Percentiles rank a stretch among this genome's conserved stretches.
phyloP scores from a whole-genome alignment of 1,140 invertebrate genomes.

The Scylla paramamosain region DNA sequence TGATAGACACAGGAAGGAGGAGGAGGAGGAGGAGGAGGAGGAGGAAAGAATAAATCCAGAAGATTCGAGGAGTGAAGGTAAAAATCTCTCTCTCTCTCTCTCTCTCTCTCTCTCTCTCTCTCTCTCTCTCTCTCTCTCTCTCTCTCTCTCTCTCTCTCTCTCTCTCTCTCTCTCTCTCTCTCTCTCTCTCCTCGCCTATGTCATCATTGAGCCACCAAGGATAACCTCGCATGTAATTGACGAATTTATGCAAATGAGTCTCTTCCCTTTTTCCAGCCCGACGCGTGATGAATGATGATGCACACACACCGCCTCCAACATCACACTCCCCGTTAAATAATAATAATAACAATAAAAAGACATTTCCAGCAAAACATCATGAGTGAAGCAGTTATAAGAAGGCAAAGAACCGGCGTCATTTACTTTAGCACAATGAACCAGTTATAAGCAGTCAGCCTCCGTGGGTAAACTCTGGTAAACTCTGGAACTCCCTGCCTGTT shows the following conservation, averaged over 20 bases:
- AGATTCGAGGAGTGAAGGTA: no score
- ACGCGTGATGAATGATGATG: neutral
- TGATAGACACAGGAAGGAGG: neutral
- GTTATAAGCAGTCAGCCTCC: no score
- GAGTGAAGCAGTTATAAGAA: no score
- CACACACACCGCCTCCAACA: neutral
- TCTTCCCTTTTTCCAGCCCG: neutral
- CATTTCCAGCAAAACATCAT: no score
- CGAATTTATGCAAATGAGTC: conserved; percentile 1
- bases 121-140: neutral
- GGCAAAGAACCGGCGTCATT: no score
- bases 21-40: neutral
- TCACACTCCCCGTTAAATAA: no score
- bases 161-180: neutral
- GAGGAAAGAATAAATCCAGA: neutral
- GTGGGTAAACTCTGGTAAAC: no score
- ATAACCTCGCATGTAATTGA: conserved; percentile 2
- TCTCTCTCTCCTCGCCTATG: neutral
- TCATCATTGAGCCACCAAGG: neutral
- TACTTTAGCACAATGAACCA: no score
- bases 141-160: neutral
- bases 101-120: neutral
- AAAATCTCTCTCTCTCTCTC: neutral
- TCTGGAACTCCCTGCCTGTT: no score
- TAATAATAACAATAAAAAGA: no score